Conservation (phyloP, 2,113 vertebrate genomes). For the Menura novaehollandiae region DNA sequence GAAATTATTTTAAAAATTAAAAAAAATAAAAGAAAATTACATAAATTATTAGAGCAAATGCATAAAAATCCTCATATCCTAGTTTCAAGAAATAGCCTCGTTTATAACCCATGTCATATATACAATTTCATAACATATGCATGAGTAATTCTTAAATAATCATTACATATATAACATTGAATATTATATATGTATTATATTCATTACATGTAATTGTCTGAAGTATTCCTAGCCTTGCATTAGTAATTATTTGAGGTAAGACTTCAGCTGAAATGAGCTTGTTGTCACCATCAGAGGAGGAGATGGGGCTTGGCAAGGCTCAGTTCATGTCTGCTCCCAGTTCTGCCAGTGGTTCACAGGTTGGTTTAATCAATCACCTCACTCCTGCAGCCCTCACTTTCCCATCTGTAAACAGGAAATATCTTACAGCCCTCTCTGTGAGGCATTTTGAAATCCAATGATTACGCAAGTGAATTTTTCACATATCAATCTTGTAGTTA, state of each 20-base stretch:
- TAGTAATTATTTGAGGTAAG: neutral
- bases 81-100: neutral
- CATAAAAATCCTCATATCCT: neutral
- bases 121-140: neutral
- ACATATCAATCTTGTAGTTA: neutral
- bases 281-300: neutral
- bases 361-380: neutral
- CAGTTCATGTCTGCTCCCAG: neutral
- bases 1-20: neutral
- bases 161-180: neutral
- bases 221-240: neutral
- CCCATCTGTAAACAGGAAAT: neutral
- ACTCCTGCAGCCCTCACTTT: neutral
- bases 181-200: too few species aligned
- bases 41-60: neutral
- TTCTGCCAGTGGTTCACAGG: neutral
- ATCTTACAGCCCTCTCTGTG: neutral
- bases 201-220: neutral
- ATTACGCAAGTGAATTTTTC: neutral
- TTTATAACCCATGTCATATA: neutral
- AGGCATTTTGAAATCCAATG: neutral
- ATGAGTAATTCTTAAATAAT: neutral
- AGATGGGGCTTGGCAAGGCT: neutral
- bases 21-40: neutral
- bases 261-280: neutral